phyloP scores from a whole-genome alignment of 1,140 invertebrate species.

The Mya arenaria region DNA sequence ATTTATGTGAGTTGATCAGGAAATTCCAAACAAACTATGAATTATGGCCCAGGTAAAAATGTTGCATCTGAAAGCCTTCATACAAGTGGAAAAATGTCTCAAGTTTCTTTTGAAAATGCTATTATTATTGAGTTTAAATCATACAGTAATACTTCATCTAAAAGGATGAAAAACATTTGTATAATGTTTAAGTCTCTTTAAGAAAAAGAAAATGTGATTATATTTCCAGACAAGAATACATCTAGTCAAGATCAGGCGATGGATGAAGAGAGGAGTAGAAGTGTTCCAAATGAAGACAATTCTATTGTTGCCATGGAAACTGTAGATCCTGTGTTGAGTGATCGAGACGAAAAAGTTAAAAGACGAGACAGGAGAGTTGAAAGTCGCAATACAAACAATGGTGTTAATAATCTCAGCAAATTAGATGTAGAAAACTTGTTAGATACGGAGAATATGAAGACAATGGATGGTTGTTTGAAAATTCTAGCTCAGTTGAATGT shows the following conservation, averaged over 20 bases:
- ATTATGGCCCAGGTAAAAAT: too few species aligned
- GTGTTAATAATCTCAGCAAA: slow-evolving; percentile 43
- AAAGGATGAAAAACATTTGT: too few species aligned
- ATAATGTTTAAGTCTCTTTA: too few species aligned
- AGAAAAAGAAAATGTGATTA: too few species aligned
- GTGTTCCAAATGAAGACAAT: not conserved
- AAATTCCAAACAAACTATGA: too few species aligned
- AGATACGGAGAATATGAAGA: slow-evolving; percentile 67
- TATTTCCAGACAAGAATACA: slow-evolving; percentile 24
- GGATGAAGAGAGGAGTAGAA: slow-evolving; percentile 26
- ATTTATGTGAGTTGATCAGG: too few species aligned
- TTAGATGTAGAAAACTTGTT: slow-evolving; percentile 68
- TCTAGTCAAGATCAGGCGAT: slow-evolving; percentile 43
- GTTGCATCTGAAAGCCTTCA: too few species aligned
- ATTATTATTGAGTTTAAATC: too few species aligned
- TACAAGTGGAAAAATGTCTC: too few species aligned
- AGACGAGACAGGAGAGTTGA: slow-evolving; percentile 33
- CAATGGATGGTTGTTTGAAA: slow-evolving; percentile 75
- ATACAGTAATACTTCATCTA: too few species aligned
- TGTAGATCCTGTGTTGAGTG: not conserved
- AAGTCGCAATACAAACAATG: not conserved
- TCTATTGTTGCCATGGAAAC: not conserved
- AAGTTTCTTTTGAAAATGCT: too few species aligned
- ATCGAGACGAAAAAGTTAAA: not conserved
- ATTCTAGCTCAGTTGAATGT: slow-evolving; percentile 74